Evolutionary conservation across 2,888 invertebrate species (phyloP), one percentile per base, ranked within the genome.

Genomic region (Nemotelus pantherinus): DNA sequence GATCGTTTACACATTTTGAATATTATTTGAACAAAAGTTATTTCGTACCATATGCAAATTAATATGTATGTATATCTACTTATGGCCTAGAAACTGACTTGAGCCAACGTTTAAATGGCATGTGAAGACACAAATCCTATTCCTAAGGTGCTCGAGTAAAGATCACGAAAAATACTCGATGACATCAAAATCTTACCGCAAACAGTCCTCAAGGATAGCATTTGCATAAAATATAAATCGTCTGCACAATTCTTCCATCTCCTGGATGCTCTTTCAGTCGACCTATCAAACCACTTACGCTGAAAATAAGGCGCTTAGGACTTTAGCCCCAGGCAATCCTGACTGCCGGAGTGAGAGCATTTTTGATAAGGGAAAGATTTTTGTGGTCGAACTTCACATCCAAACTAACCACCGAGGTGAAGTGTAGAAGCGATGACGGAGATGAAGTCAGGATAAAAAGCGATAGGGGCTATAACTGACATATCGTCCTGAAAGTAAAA

Each of bases 151-250:
- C 57, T 70, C 76, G 48, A 76, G 76, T 76, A 77, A 79, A 79
- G 74, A 77, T 77, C 71, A 77, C 77, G 77, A 74, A 79, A 79
- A 79, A 79, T 79, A 79, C 77, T 74, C 79, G 79, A 79, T 79
- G 79, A 79, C 79, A 79, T 79, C 79, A 79, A 79, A 25, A 79
- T 79, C 77, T 74, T 77, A 71, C 79, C 79, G 74, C 79, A 79
- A 79, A 77, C 77, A 68, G 77, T 79, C 77, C 77, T 71, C 77
- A 74, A 67, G 72, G 63, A 77, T 68, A 63, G 63, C 79, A 79
- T 79, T 79, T 79, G 79, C 79, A 79, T 79, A 79, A 79, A 79
- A 79, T 79, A 77, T 79, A 79, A 79, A 79, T 79, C 77, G 79
- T 77, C 57, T 79, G 79, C 74, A 68, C 79, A 79, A 79, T 77